A percentile compares a stretch with the other conserved stretches of the same genome.
phyloP scores from a whole-genome alignment of 2,113 vertebrate genomes.

The Corythornis cristatus region DNA sequence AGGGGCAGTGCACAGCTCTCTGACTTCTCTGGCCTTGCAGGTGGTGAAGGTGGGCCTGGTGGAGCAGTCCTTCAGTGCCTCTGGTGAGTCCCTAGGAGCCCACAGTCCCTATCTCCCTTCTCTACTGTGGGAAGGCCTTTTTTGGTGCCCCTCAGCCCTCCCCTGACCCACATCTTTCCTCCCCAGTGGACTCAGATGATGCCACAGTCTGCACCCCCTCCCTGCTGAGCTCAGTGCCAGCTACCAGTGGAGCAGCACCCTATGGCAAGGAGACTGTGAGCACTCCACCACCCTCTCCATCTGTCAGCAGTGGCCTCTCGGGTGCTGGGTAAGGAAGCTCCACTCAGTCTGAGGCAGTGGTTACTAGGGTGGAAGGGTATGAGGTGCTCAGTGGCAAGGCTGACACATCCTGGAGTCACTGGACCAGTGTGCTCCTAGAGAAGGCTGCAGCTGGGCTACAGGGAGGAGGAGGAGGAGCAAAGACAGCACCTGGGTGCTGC shows the following conservation, averaged over 20 bases:
- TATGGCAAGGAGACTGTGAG: constrained; percentile 85
- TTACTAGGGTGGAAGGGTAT: not conserved
- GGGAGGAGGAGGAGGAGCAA: not conserved
- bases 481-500: not conserved
- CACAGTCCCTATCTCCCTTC: not conserved
- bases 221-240: constrained; percentile 80
- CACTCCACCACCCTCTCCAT: constrained; percentile 89
- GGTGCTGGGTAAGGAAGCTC: constrained; percentile 78
- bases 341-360: fast-evolving
- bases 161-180: not conserved
- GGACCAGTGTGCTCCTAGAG: not conserved
- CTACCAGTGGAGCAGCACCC: constrained; percentile 64
- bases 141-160: not conserved
- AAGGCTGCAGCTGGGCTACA: not conserved
- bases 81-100: constrained; percentile 62
- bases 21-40: not conserved
- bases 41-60: constrained; percentile 91
- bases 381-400: not conserved
- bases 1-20: not conserved
- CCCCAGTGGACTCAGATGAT: constrained; percentile 89
- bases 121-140: not conserved
- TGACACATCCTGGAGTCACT: not conserved
- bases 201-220: constrained; percentile 81
- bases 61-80: constrained; percentile 87
- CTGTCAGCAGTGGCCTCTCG: constrained; percentile 85